These are phyloP conservation scores for Chloroclysta siterata DNA, from an alignment of 2,888 invertebrate species.

Conservation along the genomic window DNA sequence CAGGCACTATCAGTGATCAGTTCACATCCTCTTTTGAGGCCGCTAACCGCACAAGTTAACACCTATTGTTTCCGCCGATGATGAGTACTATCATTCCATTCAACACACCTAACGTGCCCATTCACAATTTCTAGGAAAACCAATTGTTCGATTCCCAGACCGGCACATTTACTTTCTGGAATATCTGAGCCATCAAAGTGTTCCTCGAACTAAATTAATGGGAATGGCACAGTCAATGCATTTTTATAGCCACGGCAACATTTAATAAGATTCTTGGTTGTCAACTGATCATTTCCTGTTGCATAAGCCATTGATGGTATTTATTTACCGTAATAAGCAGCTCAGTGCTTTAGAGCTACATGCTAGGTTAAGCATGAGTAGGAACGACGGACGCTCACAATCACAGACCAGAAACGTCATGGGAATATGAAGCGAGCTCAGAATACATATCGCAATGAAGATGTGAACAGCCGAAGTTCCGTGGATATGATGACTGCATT, in stretches of 20 bases:
- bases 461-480: conserved; percentile 27
- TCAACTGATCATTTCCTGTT: conserved; percentile 16
- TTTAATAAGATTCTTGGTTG: conserved; percentile 14
- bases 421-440: conserved; percentile 67
- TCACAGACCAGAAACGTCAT: conserved; percentile 77
- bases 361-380: conserved; percentile 52
- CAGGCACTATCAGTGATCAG: conserved; percentile 55
- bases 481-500: conserved; percentile 27
- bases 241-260: conserved; percentile 14
- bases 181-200: conserved; percentile 50
- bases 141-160: conserved; percentile 68
- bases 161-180: conserved; percentile 60
- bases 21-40: conserved; percentile 61
- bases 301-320: conserved; percentile 3
- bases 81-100: conserved; percentile 61
- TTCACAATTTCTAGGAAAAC: conserved; percentile 65
- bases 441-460: conserved; percentile 62
- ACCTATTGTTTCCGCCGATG: conserved; percentile 68
- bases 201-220: conserved; percentile 43
- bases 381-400: conserved; percentile 52
- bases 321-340: conserved; percentile 8
- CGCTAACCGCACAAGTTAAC: conserved; percentile 64
- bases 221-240: conserved; percentile 19
- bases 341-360: conserved; percentile 42
- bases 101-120: conserved; percentile 57